Evolutionary conservation across 2,797 vertebrate species (phyloP), one percentile per base, ranked within the genome.

Genomic region (Silurus lanzhouensis): DNA sequence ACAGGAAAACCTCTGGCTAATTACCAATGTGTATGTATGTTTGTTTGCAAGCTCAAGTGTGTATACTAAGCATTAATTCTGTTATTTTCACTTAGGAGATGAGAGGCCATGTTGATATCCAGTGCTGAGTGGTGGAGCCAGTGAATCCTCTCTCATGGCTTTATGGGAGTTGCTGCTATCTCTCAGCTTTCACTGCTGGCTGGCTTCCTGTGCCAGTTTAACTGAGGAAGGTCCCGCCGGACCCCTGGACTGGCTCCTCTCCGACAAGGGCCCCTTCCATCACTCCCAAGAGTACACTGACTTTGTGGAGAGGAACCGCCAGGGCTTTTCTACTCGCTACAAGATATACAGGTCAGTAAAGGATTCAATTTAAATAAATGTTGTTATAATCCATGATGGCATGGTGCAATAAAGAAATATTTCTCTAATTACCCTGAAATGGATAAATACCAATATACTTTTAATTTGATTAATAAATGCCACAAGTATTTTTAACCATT

Each of bases 241-340:
- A 90, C 97, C 97, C 89, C 96, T 98, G 92, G 97, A 98, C 95
- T 99, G 98, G 98, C 97, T 99, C 92, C 96, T 99, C 89, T 99
- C 97, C 86, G 98, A 99, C 93, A 99, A 99, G 94, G 98, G 98
- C 93, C 98, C 98, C 84, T 99, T 99, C 93, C 98, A 99, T 92
- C 97, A 98, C 92, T 97, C 97, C 87, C 97, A 97, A 87, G 97
- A 99, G 92, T 99, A 99, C 93, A 96, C 97, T 14, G 98, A 99
- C 95, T 99, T 99, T 92, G 97, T 98, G 95, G 97, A 99, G 93
- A 97, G 97, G 94, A 98, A 97, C 94, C 96, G 96, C 5, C 97
- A 97, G 92, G 97, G 98, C 93, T 99, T 99, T 95, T 97, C 97
- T 92, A 99, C 97, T 75, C 95, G 98, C 96, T 99, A 99, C 96